Base-by-base conservation (phyloP, 2,888 invertebrate genomes). In the Amiota communis region DNA sequence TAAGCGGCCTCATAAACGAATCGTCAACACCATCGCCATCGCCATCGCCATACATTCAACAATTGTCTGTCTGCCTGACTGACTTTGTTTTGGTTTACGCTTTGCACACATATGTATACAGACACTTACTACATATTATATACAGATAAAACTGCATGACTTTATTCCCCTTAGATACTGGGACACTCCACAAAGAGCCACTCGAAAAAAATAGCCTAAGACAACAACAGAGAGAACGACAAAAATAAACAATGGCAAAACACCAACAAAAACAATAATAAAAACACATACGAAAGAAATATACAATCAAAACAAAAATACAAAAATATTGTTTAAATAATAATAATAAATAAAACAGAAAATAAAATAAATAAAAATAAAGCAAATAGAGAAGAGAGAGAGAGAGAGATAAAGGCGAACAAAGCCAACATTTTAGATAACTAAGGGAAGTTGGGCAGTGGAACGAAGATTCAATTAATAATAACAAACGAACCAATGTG, bases 341-440 rank as follows among this genome's bases (percentile, higher is more conserved):
- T 81, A 85, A 85, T 84, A 84, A 83, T 83, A 84, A 85, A 80
- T 82, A 82, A 78, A 82, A 61, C 51, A 64, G 48, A 56, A 65
- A 53, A 36, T 63, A 71, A 8, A 23, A 70, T 12, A 47, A 59
- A 70, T 61, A 20, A 70, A 15, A 59, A 70, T 8, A 23, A 51
- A 36, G 17, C 46, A 69, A 56, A 12, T 6, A 46, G 15, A 67
- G 9, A 15, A 49, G 11, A 17, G 23, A 67, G n/a, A 23, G 36
- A 36, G 6, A 36, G 36, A 49, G 17, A 49, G 51, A n/a, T 59
- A 59, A 59, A 59, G 59, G 53, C 53, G 12, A 51, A n/a, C 59
- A 59, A 59, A 59, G 59, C 59, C 20, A 59, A 59, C 36, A 36
- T 2, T 36, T 36, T 36, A 36, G 36, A 36, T 36, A 36, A 36